These are phyloP conservation scores for Prionailurus bengalensis DNA, from an alignment of 2,113 vertebrate species.

Conservation along the genomic window DNA sequence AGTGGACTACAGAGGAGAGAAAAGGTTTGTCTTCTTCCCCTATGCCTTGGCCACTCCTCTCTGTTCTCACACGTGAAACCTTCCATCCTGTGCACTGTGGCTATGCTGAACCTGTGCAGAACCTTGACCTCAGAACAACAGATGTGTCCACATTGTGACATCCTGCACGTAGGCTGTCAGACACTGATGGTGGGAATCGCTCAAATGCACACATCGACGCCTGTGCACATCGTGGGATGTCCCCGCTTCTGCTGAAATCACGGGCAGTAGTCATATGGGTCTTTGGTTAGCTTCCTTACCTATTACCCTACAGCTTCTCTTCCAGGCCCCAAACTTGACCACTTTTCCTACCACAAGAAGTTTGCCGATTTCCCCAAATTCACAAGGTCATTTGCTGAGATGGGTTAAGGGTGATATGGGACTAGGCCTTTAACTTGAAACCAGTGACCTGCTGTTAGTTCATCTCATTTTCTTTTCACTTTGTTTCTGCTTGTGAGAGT, in stretches of 20 bases:
- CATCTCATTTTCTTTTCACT: not conserved
- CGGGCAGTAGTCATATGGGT: accelerated
- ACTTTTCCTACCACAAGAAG: not conserved
- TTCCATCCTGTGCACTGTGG: not conserved
- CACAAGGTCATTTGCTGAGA: not conserved
- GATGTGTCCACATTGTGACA: too few relatives aligned
- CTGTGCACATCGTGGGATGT: not conserved
- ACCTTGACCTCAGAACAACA: not conserved
- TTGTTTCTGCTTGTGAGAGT: not conserved
- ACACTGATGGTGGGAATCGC: accelerated
- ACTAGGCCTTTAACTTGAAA: not conserved
- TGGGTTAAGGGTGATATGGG: not conserved
- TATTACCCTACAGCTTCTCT: not conserved
- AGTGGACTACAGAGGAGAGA: not conserved
- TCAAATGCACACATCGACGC: accelerated
- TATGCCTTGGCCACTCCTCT: not conserved
- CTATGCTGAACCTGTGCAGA: not conserved
- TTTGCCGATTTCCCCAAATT: not conserved
- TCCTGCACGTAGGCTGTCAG: not conserved
- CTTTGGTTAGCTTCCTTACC: not conserved
- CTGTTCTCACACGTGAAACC: not conserved
- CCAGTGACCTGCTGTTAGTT: not conserved
- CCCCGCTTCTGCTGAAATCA: not conserved
- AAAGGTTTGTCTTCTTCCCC: not conserved
- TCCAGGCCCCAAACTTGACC: not conserved